Evolutionary conservation across 2,113 vertebrate species (phyloP).

Genomic region (Nothoprocta perdicaria): DNA sequence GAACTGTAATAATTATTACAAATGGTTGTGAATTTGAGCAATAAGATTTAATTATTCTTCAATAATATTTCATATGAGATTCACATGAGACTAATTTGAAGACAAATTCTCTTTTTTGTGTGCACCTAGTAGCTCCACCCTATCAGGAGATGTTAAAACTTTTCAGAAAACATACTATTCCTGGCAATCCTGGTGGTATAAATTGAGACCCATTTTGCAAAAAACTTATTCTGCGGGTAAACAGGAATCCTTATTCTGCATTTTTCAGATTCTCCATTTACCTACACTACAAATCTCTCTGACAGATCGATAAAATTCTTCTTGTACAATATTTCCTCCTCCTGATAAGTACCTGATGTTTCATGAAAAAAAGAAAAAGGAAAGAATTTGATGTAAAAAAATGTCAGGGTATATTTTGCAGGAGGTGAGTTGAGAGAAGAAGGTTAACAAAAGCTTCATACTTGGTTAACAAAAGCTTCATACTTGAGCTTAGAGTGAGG

Average conservation of each 20-base stretch:
- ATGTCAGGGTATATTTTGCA: background rate
- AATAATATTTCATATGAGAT: conserved; percentile 32
- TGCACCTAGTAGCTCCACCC: background rate
- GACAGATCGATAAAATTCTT: background rate
- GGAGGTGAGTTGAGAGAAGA: background rate
- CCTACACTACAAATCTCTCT: background rate
- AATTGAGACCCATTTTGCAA: background rate
- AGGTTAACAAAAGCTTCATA: background rate
- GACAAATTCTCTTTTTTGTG: background rate
- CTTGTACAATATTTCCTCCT: background rate
- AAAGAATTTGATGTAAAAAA: background rate
- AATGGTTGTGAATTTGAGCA: conserved; percentile 36
- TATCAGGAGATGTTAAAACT: background rate
- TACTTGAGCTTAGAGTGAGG: background rate
- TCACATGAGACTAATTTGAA: background rate
- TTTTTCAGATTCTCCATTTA: background rate
- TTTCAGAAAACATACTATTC: background rate
- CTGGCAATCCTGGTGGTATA: background rate
- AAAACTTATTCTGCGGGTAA: background rate
- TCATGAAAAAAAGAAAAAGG: background rate
- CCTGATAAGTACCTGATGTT: background rate
- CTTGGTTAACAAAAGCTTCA: background rate
- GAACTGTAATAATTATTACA: conserved; percentile 40
- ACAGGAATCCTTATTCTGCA: background rate
- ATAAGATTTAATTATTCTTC: conserved; percentile 45